These are phyloP conservation scores for Oreochromis aureus DNA, from an alignment of 2,113 vertebrate genomes.

Conservation along the genomic window DNA sequence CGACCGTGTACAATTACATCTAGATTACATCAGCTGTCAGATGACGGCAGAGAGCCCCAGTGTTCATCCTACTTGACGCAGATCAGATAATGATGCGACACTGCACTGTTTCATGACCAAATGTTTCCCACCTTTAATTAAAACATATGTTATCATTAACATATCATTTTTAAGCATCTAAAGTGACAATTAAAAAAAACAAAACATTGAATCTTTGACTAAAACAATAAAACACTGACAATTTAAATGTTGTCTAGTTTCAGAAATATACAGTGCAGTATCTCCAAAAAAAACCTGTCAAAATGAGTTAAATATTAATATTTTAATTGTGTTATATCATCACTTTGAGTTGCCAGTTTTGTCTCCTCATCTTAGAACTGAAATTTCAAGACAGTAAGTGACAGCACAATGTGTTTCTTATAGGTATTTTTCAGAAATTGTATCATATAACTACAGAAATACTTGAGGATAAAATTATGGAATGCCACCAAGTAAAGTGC, in stretches of 20 bases:
- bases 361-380: neutral
- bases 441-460: neutral
- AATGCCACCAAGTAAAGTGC: neutral
- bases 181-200: neutral
- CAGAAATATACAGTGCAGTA: neutral
- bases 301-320: neutral
- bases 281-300: neutral
- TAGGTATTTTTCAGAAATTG: neutral
- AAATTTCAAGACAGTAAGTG: neutral
- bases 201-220: neutral
- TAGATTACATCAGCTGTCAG: constrained; percentile 52
- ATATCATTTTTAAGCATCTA: neutral
- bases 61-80: neutral
- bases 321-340: neutral
- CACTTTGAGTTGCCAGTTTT: neutral
- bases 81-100: constrained; percentile 6
- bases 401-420: neutral
- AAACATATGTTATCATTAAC: neutral
- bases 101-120: constrained; percentile 2
- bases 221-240: neutral
- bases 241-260: neutral
- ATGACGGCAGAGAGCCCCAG: neutral
- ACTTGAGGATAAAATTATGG: neutral
- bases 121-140: neutral
- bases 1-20: constrained; percentile 28